Conservation (phyloP, 2,888 invertebrate genomes). For the Ochlodes sylvanus region DNA sequence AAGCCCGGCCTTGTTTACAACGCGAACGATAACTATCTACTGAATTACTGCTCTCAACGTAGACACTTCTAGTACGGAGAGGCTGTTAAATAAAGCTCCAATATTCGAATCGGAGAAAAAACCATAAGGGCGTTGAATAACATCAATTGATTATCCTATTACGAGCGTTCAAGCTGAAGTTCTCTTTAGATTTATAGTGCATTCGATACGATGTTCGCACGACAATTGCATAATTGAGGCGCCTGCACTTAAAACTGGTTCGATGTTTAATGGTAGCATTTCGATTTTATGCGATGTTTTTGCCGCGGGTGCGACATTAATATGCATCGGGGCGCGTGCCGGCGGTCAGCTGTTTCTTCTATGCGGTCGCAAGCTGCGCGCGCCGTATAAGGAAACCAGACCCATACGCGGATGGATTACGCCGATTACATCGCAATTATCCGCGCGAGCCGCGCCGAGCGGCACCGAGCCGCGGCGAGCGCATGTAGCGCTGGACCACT, state of each 20-base stretch:
- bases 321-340: constrained; percentile 81
- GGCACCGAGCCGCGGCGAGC: constrained; percentile 56
- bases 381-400: constrained; percentile 81
- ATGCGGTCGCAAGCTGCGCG: constrained; percentile 78
- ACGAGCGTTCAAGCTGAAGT: constrained; percentile 51
- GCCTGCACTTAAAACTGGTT: constrained; percentile 69
- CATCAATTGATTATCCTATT: constrained; percentile 59
- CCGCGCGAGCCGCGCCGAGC: constrained; percentile 54
- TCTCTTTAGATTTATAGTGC: constrained; percentile 28
- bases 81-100: constrained; percentile 14
- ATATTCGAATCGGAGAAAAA: constrained; percentile 41
- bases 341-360: constrained; percentile 82
- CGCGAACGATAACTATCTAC: not conserved
- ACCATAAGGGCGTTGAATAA: constrained; percentile 49
- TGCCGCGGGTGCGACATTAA: constrained; percentile 70
- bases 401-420: constrained; percentile 76
- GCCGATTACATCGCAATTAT: constrained; percentile 82
- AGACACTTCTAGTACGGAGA: not conserved
- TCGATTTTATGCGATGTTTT: constrained; percentile 74
- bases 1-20: not conserved
- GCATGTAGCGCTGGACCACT: constrained; percentile 68
- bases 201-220: constrained; percentile 31
- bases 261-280: constrained; percentile 69
- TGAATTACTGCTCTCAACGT: not conserved
- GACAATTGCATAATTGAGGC: constrained; percentile 60